Evolutionary conservation across 2,888 invertebrate genomes (phyloP), one percentile per base, ranked within the genome.

Genomic region (Liodrosophila aerea): DNA sequence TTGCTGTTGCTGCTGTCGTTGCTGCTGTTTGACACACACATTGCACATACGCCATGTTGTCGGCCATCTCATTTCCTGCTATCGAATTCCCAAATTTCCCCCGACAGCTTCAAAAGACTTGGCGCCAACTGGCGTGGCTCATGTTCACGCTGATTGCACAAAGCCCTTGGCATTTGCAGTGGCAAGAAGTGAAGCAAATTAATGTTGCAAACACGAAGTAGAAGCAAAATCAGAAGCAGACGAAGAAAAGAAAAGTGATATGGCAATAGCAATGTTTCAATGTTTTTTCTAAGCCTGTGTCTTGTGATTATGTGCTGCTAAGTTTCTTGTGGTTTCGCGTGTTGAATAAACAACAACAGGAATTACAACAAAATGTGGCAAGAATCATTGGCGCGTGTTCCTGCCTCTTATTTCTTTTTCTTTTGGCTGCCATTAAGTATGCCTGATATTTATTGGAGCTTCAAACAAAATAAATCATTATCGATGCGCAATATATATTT

Each of bases 391-490:
- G 45, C 47, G 54, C 53, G 47, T 56, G 52, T 56, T 50, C 53
- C 22, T 22, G 2, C 22, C 5, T 22, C 22, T 22, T 49, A 40
- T 50, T 27, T 56, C 12, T 22, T 39, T 40, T 49, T 37, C 16
- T 16, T 54, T 39, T 65, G 54, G 39, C 52, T 36, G 59, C 59
- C 57, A 56, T 64, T 44, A 16, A 74, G 76, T 72, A 74, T 62
- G 69, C 62, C 81, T 77, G 77, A 80, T 70, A 84, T 81, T 76
- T 73, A 64, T 76, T 62, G 73, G 65, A 47, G 70, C 81, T 66
- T 77, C 75, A 75, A 77, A 81, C 77, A 81, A n/a, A 22, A 77
- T 66, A 82, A 81, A 81, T 81, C 82, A 84, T 81, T 81, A 77
- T 77, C 77, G 85, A 81, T 84, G 70, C 68, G 82, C 77, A 81